Conservation (phyloP, 2,113 vertebrate genomes). For the Tor tambroides region DNA sequence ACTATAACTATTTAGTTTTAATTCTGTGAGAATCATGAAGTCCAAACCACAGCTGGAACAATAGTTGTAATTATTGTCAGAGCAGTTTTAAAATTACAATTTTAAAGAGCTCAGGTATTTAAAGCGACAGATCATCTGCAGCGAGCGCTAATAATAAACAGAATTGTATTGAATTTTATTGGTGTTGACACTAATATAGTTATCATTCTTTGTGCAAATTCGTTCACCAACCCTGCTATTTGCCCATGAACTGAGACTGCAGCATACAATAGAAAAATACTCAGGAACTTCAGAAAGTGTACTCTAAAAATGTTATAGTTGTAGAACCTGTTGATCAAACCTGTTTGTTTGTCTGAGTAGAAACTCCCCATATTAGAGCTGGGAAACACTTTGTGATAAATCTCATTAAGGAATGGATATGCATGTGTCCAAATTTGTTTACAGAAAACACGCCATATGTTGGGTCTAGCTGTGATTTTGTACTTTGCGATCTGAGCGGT, state of each 20-base stretch:
- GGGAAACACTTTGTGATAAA: neutral
- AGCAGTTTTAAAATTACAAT: too few relatives aligned
- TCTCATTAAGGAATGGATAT: neutral
- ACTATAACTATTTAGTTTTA: neutral
- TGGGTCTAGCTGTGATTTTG: constrained; percentile 21
- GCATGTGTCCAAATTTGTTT: neutral
- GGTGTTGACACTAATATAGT: neutral
- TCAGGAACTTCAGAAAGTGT: neutral
- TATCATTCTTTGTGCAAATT: neutral
- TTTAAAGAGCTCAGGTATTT: neutral
- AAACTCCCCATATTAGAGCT: neutral
- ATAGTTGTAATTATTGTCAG: neutral
- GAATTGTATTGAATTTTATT: neutral
- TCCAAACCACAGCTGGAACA: neutral
- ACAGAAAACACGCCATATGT: neutral
- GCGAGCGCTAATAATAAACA: neutral
- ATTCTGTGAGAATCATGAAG: neutral
- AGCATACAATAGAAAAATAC: neutral
- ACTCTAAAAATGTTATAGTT: neutral
- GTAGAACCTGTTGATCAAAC: neutral
- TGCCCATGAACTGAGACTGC: neutral
- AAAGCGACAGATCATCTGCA: neutral
- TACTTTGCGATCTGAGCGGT: constrained; percentile 18
- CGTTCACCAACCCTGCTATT: neutral
- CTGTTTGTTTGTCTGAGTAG: neutral